Evolutionary conservation across 1,140 invertebrate species (phyloP).

Genomic region (Brachionus sp.): DNA sequence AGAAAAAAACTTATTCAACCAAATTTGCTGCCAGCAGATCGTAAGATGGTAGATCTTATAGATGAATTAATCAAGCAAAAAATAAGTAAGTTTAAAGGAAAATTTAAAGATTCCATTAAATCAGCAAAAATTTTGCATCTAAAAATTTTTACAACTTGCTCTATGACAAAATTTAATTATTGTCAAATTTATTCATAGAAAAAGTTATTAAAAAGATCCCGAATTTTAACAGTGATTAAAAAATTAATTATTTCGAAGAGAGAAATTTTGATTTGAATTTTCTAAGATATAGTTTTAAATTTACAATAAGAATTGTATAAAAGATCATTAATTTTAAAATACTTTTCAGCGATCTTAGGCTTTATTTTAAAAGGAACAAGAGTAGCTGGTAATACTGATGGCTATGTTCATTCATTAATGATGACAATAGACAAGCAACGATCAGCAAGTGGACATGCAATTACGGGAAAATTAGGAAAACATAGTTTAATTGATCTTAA

Average conservation of each 20-base stretch:
- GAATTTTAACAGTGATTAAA: no score
- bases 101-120: no score
- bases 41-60: conserved; percentile 21
- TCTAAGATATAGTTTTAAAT: no score
- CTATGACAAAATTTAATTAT: no score
- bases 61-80: conserved; percentile 34
- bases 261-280: not conserved
- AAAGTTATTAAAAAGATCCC: no score
- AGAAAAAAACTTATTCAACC: not conserved
- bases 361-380: conserved; percentile 20
- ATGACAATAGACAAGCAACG: conserved; percentile 10
- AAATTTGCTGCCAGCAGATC: not conserved
- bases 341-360: no score
- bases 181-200: not conserved
- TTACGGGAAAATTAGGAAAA: not conserved
- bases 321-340: no score
- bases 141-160: no score
- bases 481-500: conserved; percentile 22
- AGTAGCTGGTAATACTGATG: conserved; percentile 42
- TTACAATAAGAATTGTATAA: not conserved
- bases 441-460: not conserved
- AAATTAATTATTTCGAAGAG: no score
- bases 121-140: no score
- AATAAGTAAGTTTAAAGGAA: conserved; percentile 2
- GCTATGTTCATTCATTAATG: conserved; percentile 41